Evolutionary conservation across 2,797 vertebrate genomes (phyloP), one percentile per base, ranked within the genome.

Genomic region (Bovichtus diacanthus): DNA sequence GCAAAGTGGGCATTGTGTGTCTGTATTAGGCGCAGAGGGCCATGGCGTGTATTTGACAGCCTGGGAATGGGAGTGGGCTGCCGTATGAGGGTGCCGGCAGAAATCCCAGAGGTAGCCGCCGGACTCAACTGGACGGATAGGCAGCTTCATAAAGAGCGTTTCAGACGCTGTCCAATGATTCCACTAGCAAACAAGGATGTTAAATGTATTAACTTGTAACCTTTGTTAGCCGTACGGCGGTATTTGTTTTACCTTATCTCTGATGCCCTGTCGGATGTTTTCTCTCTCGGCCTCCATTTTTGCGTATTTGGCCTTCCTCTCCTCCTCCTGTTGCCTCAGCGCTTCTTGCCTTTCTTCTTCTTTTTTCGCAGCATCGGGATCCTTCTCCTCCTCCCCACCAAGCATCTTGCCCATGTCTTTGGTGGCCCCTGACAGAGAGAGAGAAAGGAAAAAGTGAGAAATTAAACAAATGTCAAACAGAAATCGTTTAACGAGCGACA

Each of bases 361-460:
- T 78, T 99, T 99, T 36, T 99, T 99, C 84, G 96, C 96, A 0
- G 98, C 98, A 61, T 99, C 98, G 0, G 98, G 98, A 82, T 99
- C 98, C 90, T 99, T 99, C 91, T 99, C 97, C 87, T 99, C 97
- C 63, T 99, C 97, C 1, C 97, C 98, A 19, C 98, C 97, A 0
- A 99, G 93, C 98, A 99, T 99, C 93, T 99, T 99, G 3, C 97
- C 98, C 98, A 99, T 98, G 94, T 99, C 98, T 94, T 99, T 99
- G 92, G 98, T 99, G 89, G 98, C 98, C 83, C 98, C 98, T 99
- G 92, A 80, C 11, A 76, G 19, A 69, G 10, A 81, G 16, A 54
- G 13, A 72, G 0, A 25, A 15, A 53, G 8, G 25, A 1, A 21
- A n/a, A 61, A 34, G n/a, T 1, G 36, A 70, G 16, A n/a, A 36